Conservation (phyloP, 1,140 invertebrate species). For the Brachystomella parvula region DNA sequence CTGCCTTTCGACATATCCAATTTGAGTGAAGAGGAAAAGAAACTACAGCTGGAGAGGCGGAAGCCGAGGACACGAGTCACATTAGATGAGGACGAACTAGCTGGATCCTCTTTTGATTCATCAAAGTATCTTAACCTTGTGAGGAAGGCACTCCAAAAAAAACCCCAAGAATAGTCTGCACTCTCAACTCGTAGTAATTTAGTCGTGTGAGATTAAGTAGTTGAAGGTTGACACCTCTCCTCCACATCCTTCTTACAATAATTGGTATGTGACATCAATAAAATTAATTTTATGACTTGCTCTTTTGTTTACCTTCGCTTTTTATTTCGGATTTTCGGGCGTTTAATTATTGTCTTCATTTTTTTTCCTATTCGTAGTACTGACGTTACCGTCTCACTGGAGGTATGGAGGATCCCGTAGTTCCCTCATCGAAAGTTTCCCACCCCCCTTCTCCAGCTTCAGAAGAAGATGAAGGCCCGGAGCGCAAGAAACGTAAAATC, state of each 20-base stretch:
- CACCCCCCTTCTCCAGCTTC: neutral
- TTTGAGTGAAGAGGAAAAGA: conserved; percentile 60
- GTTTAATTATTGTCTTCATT: neutral
- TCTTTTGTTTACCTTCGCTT: conserved; percentile 11
- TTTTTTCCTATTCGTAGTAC: neutral
- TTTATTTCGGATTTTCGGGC: neutral
- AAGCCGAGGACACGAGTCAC: conserved; percentile 66
- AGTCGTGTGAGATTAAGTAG: neutral
- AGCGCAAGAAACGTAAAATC: neutral
- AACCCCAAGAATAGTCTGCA: no score
- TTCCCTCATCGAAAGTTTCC: neutral
- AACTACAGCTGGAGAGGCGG: conserved; percentile 54
- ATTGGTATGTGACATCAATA: conserved; percentile 1
- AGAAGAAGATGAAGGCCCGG: neutral
- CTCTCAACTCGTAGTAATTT: neutral
- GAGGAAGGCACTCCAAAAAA: conserved; percentile 50
- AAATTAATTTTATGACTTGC: neutral
- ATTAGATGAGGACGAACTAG: conserved; percentile 59
- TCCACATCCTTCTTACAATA: neutral
- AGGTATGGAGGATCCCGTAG: neutral
- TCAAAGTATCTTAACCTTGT: conserved; percentile 65
- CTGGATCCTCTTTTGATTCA: conserved; percentile 64
- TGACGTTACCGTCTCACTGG: no score
- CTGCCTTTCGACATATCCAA: conserved; percentile 65
- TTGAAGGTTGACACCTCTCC: neutral